Conservation (phyloP, 2,888 invertebrate species). For the Drosophila mimica region DNA sequence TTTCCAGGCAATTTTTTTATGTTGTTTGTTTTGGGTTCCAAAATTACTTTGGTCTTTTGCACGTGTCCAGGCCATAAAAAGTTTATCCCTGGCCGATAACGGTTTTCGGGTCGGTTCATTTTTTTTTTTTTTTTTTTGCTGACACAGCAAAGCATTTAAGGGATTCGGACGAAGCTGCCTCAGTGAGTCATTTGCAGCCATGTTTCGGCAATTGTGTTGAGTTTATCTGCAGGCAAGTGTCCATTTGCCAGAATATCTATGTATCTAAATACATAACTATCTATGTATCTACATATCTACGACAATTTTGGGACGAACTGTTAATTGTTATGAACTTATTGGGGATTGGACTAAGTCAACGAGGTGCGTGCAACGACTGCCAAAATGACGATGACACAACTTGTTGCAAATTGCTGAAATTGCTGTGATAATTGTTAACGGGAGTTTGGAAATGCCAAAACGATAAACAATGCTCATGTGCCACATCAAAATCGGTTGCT, state of each 20-base stretch:
- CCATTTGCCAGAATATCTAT: constrained; percentile 9
- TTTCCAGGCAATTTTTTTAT: constrained; percentile 9
- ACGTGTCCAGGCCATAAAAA: constrained; percentile 69
- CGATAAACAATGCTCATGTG: constrained; percentile 33
- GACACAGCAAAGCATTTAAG: constrained; percentile 41
- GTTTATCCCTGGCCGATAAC: constrained; percentile 36
- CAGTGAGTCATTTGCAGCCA: constrained; percentile 43
- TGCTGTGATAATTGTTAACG: constrained; percentile 67
- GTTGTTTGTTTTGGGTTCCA: not conserved
- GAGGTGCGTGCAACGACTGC: constrained; percentile 62
- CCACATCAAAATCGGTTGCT: constrained; percentile 29
- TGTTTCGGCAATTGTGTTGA: constrained; percentile 54
- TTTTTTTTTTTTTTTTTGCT: constrained; percentile 34
- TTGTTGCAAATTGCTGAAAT: constrained; percentile 32
- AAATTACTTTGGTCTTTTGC: constrained; percentile 51
- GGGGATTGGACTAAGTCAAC: constrained; percentile 44
- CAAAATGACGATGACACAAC: constrained; percentile 22
- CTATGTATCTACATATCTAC: constrained; percentile 23
- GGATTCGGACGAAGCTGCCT: constrained; percentile 17
- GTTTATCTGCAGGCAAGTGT: constrained; percentile 42
- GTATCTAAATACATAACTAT: not conserved
- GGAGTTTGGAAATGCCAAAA: constrained; percentile 32
- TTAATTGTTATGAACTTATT: constrained; percentile 78
- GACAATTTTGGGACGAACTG: constrained; percentile 42
- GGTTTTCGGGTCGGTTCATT: constrained; percentile 36